Base-by-base conservation (phyloP, 2,113 vertebrate species). In the Amblyornis subalaris region DNA sequence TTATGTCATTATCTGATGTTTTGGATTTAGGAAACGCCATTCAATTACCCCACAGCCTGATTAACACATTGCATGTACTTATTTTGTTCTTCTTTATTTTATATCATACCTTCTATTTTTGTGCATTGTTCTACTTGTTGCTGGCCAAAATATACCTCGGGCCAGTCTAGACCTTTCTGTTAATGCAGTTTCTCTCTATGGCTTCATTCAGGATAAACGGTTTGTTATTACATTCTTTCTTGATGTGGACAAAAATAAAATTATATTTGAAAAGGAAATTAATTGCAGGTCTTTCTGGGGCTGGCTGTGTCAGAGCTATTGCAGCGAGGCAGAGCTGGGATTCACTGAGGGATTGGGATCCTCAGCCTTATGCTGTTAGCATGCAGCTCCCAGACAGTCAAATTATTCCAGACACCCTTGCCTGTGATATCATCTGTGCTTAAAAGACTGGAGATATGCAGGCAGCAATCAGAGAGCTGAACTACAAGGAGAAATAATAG, bases 401-500 rank as follows among this genome's bases (percentile, higher is more conserved):
- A 66, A 84, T 96, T 44, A 93, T 90, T 88, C 79, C 95, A 96
- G 94, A 92, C 83, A 80, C 44, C 51, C 54, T 93, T 80, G 75
- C 83, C 79, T 66, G 72, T 58, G 88, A 93, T 90, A 95, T 40
- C 85, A 93, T 94, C 94, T 88, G 0, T 77, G 72, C 88, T 83
- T 83, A 92, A 92, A 79, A n/a, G 71, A 69, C 82, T 71, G 88
- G 85, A 74, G 88, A 90, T 94, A 80, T 29, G 91, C 90, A 71
- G 88, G 79, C 92, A 90, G 94, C 95, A 86, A 88, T 92, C 94
- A 88, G 82, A 91, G 79, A 83, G 79, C 88, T 60, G 75, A 94
- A 80, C 72, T 93, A 64, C 75, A 67, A 79, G 60, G 90, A 84
- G 82, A 77, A 96, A 92, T 95, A 86, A 81, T 62, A 71, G 54